phyloP scores from a whole-genome alignment of 2,113 vertebrate genomes.

The Gobius niger region DNA sequence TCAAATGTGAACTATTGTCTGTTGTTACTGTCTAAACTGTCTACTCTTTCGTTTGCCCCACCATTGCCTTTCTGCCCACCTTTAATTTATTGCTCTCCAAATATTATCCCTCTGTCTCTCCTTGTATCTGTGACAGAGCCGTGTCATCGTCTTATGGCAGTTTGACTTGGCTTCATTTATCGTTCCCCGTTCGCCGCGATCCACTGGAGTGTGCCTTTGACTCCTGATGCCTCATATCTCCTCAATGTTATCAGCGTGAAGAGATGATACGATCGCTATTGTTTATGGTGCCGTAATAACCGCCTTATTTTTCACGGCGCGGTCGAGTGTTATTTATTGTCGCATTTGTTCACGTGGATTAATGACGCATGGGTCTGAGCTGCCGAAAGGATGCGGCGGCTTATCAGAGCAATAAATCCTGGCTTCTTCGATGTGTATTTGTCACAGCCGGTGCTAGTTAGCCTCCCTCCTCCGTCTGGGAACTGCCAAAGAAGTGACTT shows the following conservation, averaged over 20 bases:
- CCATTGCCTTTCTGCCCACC: background rate
- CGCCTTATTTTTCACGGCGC: conserved; percentile 71
- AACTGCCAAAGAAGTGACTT: conserved; percentile 58
- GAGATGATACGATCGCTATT: conserved; percentile 61
- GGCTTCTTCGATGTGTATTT: conserved; percentile 61
- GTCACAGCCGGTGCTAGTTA: conserved; percentile 64
- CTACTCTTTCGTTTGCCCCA: background rate
- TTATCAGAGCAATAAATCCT: conserved; percentile 77
- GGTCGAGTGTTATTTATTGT: conserved; percentile 69
- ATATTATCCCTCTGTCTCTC: conserved; percentile 41
- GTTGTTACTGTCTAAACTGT: no score
- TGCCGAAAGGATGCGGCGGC: conserved; percentile 72
- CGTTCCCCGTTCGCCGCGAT: conserved; percentile 48
- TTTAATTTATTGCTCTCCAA: conserved; percentile 48
- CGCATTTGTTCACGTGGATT: conserved; percentile 67
- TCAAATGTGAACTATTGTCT: no score
- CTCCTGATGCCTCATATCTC: conserved; percentile 59
- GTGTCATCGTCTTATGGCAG: conserved; percentile 49
- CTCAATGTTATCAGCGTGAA: conserved; percentile 65
- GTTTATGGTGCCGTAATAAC: conserved; percentile 75
- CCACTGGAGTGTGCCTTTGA: conserved; percentile 42
- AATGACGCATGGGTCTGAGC: conserved; percentile 74
- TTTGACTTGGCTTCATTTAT: conserved; percentile 65
- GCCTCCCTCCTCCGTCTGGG: conserved; percentile 32
- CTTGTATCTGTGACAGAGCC: conserved; percentile 31